Percentiles rank a stretch among this genome's conserved stretches.
These are phyloP conservation scores for Microtus richardsoni DNA, from an alignment of 2,113 vertebrate genomes.

Conservation along the genomic window DNA sequence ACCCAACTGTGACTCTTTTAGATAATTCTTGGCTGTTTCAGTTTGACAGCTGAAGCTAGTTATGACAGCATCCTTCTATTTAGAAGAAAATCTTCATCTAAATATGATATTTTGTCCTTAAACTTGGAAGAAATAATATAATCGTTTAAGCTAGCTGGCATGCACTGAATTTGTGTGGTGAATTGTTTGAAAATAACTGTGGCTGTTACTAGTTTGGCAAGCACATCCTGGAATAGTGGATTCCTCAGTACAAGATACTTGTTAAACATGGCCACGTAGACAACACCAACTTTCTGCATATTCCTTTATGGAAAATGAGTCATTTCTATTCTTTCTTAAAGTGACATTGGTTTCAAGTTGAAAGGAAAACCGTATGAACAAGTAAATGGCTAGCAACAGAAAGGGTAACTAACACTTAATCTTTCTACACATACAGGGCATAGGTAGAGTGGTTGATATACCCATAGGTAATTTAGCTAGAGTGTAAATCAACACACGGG, in stretches of 20 bases:
- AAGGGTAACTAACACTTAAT: neutral
- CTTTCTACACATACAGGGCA: neutral
- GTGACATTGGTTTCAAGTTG: neutral
- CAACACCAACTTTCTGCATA: neutral
- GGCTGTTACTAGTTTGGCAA: neutral
- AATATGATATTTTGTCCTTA: slow-evolving; percentile 4
- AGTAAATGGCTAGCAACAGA: neutral
- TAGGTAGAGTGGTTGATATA: neutral
- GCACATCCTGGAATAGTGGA: neutral
- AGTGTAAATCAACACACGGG: neutral
- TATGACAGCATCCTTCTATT: neutral
- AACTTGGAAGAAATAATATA: neutral
- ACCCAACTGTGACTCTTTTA: neutral
- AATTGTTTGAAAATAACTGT: neutral
- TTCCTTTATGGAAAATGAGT: neutral
- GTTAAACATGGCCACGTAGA: neutral
- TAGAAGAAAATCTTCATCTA: neutral
- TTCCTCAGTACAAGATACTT: neutral
- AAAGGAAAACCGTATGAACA: slow-evolving; percentile 5
- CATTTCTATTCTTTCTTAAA: slow-evolving; percentile 18
- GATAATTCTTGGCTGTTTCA: no score
- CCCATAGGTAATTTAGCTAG: neutral
- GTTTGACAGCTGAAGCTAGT: neutral
- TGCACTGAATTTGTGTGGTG: neutral
- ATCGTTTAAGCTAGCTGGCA: neutral